Conservation (phyloP, 2,797 vertebrate species). For the Coluber constrictor region DNA sequence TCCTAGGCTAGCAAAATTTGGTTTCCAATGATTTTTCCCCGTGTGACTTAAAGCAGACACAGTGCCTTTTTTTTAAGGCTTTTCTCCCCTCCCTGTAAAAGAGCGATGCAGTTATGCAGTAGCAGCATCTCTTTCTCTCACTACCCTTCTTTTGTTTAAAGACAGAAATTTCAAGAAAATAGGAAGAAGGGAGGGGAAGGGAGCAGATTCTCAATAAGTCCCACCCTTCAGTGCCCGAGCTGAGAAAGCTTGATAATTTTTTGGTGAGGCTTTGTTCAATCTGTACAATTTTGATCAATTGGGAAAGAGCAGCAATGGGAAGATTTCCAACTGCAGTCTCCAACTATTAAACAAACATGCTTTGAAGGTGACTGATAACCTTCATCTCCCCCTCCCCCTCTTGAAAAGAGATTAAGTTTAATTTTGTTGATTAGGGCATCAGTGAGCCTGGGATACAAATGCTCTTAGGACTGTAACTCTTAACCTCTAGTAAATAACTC, state of each 20-base stretch:
- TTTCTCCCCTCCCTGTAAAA: not conserved
- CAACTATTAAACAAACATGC: not conserved
- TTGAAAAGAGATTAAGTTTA: not conserved
- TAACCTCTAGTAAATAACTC: constrained; percentile 35
- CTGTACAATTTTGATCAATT: constrained; percentile 33
- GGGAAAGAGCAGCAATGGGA: constrained; percentile 8
- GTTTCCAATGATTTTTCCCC: not conserved
- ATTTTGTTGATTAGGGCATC: not conserved
- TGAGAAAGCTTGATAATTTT: not conserved
- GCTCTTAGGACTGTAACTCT: constrained; percentile 8
- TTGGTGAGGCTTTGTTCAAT: not conserved
- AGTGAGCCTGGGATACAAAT: not conserved
- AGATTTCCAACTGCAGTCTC: not conserved
- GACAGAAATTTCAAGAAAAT: constrained; percentile 47
- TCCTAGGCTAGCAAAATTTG: not conserved
- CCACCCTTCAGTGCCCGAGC: not conserved
- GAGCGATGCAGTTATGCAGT: not conserved
- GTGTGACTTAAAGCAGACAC: not conserved
- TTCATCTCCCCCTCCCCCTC: not conserved
- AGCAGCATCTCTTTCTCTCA: not conserved
- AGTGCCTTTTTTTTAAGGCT: not conserved
- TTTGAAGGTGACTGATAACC: not conserved
- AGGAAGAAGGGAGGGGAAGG: constrained; percentile 8
- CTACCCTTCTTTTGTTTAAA: constrained; percentile 54
- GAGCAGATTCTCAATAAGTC: constrained; percentile 23